Evolutionary conservation across 2,888 invertebrate species (phyloP).

Genomic region (Papilio elwesi): DNA sequence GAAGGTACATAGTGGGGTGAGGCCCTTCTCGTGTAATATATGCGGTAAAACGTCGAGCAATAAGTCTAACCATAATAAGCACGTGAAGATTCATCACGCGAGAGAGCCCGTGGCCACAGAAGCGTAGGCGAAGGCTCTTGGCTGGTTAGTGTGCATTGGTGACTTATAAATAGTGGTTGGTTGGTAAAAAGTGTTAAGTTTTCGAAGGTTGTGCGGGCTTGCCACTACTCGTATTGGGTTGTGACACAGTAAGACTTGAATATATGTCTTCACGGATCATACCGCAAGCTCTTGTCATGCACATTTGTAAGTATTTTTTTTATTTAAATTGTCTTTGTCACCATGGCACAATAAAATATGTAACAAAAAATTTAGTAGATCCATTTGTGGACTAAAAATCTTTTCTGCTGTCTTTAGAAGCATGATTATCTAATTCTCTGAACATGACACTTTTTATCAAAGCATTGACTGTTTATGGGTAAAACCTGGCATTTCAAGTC

Average conservation of each 20-base stretch:
- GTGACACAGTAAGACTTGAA: not conserved
- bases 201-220: not conserved
- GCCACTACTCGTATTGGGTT: not conserved
- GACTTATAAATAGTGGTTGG: conserved; percentile 5
- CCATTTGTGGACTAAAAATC: too few relatives aligned
- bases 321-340: too few relatives aligned
- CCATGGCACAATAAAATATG: too few relatives aligned
- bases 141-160: not conserved
- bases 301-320: too few relatives aligned
- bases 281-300: too few relatives aligned
- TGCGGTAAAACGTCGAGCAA: conserved; percentile 95
- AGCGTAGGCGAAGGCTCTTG: conserved; percentile 72
- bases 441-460: conserved; percentile 35
- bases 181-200: conserved; percentile 33
- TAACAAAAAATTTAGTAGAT: too few relatives aligned
- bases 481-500: conserved; percentile 35
- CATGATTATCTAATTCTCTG: not conserved
- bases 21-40: conserved; percentile 93
- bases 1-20: conserved; percentile 91
- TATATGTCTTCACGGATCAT: not conserved
- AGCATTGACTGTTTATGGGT: conserved; percentile 6
- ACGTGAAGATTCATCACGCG: conserved; percentile 94
- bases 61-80: conserved; percentile 96
- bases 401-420: not conserved
- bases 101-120: conserved; percentile 94